Conservation (phyloP, 2,797 vertebrate genomes). For the Phyllotis vaccarum region DNA sequence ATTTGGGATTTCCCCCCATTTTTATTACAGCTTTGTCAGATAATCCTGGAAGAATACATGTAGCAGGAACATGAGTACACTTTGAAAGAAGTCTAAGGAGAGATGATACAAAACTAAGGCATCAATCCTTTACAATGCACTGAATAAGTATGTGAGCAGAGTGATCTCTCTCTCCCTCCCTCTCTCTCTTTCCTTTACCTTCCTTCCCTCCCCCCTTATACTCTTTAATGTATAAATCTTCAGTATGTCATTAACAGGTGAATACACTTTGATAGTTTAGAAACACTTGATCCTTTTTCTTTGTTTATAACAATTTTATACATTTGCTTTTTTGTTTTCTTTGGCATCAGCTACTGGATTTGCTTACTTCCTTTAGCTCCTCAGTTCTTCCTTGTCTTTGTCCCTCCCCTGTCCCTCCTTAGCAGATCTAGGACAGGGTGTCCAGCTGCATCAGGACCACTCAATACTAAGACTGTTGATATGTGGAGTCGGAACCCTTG, state of each 20-base stretch:
- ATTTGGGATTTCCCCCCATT: constrained; percentile 84
- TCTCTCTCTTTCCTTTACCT: background rate
- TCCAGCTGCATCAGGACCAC: background rate
- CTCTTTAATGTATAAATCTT: background rate
- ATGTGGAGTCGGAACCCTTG: background rate
- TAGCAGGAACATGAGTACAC: constrained; percentile 81
- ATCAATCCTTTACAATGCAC: background rate
- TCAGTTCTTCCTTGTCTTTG: background rate
- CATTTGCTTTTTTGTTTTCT: background rate
- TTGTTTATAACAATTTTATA: background rate
- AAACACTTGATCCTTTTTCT: background rate
- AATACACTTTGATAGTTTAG: background rate
- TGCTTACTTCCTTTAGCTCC: too few species aligned
- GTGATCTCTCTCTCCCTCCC: background rate
- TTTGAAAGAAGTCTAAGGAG: constrained; percentile 56
- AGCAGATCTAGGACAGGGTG: background rate
- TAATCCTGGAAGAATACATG: constrained; percentile 85
- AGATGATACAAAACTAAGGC: background rate
- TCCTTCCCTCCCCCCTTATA: background rate
- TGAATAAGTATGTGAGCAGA: background rate
- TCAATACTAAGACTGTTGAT: background rate
- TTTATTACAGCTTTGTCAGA: constrained; percentile 86
- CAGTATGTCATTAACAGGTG: background rate
- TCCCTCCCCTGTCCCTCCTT: background rate
- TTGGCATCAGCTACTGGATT: background rate